Conservation (phyloP, 2,113 vertebrate genomes). For the Anoplopoma fimbria region DNA sequence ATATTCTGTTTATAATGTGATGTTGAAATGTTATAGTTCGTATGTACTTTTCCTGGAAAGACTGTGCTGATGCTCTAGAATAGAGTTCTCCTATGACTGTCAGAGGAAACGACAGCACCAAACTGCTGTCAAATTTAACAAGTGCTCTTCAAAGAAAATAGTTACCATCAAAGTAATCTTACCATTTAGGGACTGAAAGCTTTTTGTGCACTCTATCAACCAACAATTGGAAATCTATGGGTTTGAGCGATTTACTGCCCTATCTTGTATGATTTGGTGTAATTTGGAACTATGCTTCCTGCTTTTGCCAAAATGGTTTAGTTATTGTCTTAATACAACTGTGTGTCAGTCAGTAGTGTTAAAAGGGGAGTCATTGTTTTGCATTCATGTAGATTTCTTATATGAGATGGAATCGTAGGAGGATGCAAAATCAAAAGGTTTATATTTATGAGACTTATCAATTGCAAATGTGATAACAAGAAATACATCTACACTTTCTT, state of each 20-base stretch:
- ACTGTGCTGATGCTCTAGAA: slow-evolving; percentile 8
- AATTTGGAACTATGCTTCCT: slow-evolving; percentile 38
- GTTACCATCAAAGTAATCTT: slow-evolving; percentile 66
- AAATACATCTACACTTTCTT: not conserved
- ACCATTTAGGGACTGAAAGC: slow-evolving; percentile 65
- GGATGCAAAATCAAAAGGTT: not conserved
- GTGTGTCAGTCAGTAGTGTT: slow-evolving; percentile 5
- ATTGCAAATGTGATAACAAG: not conserved
- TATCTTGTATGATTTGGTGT: slow-evolving; percentile 38
- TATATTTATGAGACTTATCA: not conserved
- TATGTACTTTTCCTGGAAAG: not conserved
- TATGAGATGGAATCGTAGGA: not conserved
- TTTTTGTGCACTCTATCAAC: slow-evolving; percentile 76
- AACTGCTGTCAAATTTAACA: slow-evolving; percentile 67
- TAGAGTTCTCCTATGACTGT: slow-evolving; percentile 37
- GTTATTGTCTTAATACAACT: slow-evolving; percentile 32
- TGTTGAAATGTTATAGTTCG: not conserved
- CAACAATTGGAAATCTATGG: slow-evolving; percentile 69
- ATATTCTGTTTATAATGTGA: not conserved
- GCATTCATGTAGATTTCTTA: not conserved
- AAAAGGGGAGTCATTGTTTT: not conserved
- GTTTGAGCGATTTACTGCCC: slow-evolving; percentile 63
- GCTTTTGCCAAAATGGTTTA: slow-evolving; percentile 23
- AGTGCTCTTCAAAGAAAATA: slow-evolving; percentile 70
- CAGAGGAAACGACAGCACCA: slow-evolving; percentile 58